Percentiles rank a stretch among this genome's conserved stretches.
Conservation (phyloP, 2,888 invertebrate genomes). For the Drosophila barbarae region DNA sequence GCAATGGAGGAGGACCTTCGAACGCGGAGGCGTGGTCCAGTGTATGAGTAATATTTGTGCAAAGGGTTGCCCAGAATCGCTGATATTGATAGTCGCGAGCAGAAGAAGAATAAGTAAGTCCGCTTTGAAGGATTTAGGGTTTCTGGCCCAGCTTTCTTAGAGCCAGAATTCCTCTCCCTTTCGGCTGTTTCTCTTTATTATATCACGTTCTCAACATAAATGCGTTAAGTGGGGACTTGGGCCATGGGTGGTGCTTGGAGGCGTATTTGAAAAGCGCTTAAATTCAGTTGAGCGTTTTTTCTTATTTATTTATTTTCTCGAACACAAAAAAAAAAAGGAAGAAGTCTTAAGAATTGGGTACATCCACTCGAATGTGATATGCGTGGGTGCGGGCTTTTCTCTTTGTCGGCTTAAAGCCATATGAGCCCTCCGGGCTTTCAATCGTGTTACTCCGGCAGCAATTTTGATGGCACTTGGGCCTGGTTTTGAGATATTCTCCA, state of each 20-base stretch:
- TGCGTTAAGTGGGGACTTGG: slow-evolving; percentile 68
- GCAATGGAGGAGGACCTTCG: background rate
- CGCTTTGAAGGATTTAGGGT: slow-evolving; percentile 51
- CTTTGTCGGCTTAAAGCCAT: slow-evolving; percentile 51
- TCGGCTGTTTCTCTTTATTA: slow-evolving; percentile 63
- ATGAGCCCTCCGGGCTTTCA: slow-evolving; percentile 45
- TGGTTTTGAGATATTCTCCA: slow-evolving; percentile 56
- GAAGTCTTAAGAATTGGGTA: slow-evolving; percentile 36
- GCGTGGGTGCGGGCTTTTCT: slow-evolving; percentile 29
- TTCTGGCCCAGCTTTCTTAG: slow-evolving; percentile 18
- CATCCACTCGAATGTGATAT: slow-evolving; percentile 27
- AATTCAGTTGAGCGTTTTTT: slow-evolving; percentile 56
- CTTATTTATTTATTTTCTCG: slow-evolving; percentile 33
- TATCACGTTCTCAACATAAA: slow-evolving; percentile 75
- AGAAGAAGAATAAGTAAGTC: slow-evolving; percentile 37
- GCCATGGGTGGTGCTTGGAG: slow-evolving; percentile 39
- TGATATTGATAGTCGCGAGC: slow-evolving; percentile 66
- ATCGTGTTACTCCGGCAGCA: slow-evolving; percentile 51
- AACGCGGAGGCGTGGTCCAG: slow-evolving; percentile 34
- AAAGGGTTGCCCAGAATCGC: slow-evolving; percentile 58
- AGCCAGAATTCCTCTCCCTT: slow-evolving; percentile 33
- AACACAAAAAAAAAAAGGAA: slow-evolving; percentile 20
- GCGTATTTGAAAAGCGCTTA: slow-evolving; percentile 70
- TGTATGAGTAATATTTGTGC: slow-evolving; percentile 68
- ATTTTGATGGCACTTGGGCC: slow-evolving; percentile 66